Conservation (phyloP, 1,140 invertebrate species). For the Mycetomoellerius zeteki region DNA sequence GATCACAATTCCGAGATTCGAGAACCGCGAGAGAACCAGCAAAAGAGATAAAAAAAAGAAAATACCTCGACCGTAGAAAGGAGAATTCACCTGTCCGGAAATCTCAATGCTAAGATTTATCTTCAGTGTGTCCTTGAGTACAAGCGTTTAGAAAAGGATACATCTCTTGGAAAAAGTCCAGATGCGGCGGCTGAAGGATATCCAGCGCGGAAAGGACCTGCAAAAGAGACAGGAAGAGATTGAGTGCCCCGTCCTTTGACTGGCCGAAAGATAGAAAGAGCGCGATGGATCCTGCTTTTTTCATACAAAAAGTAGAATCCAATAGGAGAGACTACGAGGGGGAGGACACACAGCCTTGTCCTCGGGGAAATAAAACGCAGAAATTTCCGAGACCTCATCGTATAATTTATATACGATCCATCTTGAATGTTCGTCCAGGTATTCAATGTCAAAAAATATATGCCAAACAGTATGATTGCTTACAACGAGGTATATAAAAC, state of each 20-base stretch:
- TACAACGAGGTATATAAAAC: not conserved
- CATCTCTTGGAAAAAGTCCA: slow-evolving; percentile 99
- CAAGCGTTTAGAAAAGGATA: slow-evolving; percentile 92
- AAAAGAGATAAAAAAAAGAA: not conserved
- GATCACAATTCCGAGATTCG: not conserved
- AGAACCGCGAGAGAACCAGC: not conserved
- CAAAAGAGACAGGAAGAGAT: slow-evolving; percentile 78
- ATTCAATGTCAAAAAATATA: slow-evolving; percentile 1
- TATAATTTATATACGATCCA: slow-evolving; percentile 19
- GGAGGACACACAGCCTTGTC: not conserved
- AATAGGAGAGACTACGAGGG: not conserved
- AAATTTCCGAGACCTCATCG: slow-evolving; percentile 26
- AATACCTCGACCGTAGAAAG: slow-evolving; percentile 19
- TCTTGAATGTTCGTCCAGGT: slow-evolving; percentile 4
- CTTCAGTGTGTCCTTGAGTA: slow-evolving; percentile 17
- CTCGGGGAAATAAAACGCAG: slow-evolving; percentile 54
- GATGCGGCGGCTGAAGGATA: slow-evolving; percentile 98
- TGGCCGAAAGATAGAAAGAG: not conserved
- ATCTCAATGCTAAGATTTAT: slow-evolving; percentile 33
- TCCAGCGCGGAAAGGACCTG: slow-evolving; percentile 98
- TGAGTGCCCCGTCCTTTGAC: slow-evolving; percentile 43
- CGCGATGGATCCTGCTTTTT: slow-evolving; percentile 23
- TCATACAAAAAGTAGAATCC: not conserved
- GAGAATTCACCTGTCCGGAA: slow-evolving; percentile 38
- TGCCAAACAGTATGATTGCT: not conserved